Conservation (phyloP, 2,888 invertebrate genomes). For the Tinea pellionella region DNA sequence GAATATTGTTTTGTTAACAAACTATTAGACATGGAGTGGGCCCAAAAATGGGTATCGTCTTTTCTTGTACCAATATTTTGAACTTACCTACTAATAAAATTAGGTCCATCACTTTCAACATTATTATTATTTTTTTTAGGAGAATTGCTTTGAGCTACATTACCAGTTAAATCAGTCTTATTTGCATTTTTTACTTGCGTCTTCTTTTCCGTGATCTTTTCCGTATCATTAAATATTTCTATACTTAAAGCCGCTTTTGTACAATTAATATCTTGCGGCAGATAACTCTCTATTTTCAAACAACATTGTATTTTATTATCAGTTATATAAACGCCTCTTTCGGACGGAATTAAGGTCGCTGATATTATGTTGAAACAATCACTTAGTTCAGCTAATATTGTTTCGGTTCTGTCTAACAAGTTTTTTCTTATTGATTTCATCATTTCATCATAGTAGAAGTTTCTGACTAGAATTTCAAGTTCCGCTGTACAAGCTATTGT, state of each 20-base stretch:
- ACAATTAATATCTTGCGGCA: constrained; percentile 75
- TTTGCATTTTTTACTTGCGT: constrained; percentile 45
- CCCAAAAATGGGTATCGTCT: too few relatives aligned
- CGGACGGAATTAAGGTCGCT: constrained; percentile 64
- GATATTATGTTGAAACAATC: constrained; percentile 69
- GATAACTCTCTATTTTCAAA: constrained; percentile 48
- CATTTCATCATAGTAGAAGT: constrained; percentile 87
- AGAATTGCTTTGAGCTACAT: constrained; percentile 39
- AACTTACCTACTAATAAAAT: constrained; percentile 49
- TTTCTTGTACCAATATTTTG: background rate
- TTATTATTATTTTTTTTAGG: constrained; percentile 41
- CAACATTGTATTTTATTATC: constrained; percentile 54
- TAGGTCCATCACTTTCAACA: constrained; percentile 32
- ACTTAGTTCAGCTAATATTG: constrained; percentile 63
- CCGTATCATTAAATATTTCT: constrained; percentile 60
- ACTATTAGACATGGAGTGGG: too few relatives aligned
- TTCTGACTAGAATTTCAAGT: constrained; percentile 78
- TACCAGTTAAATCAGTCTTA: constrained; percentile 62
- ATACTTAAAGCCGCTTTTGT: constrained; percentile 73
- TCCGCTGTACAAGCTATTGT: constrained; percentile 82
- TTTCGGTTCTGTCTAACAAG: constrained; percentile 47
- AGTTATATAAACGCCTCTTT: constrained; percentile 59
- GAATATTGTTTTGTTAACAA: too few relatives aligned
- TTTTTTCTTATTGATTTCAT: constrained; percentile 72
- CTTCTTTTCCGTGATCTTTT: constrained; percentile 34